Evolutionary conservation across 2,888 invertebrate genomes (phyloP), one percentile per base, ranked within the genome.

Genomic region (Zootermopsis nevadensis): DNA sequence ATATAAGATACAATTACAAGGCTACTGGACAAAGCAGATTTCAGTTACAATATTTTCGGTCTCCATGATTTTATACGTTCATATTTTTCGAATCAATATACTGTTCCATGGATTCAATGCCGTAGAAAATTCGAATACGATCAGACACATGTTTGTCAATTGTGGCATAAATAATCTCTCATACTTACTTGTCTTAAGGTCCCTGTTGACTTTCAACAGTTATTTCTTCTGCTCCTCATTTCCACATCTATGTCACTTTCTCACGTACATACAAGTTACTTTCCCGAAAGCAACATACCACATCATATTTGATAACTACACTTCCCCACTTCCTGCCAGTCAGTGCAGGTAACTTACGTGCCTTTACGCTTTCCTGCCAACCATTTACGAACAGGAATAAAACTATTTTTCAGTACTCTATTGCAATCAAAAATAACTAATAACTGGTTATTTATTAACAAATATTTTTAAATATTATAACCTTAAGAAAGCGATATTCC

Each of bases 301-400:
- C 22, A 33, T 69, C 69, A 33, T 33, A 30, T 10, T 33, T 69
- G 19, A 33, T 33, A 60, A 60, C 15, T 1, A 66, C 33, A 69
- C 69, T 33, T 69, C 31, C 69, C 33, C 69, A 69, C 69, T 3
- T 33, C 31, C 30, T 69, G 31, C 69, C 69, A 69, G 69, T 69
- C 69, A 69, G 69, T 30, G 69, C 31, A 69, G 33, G 33, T 31
- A 69, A 10, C 69, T 30, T 33, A 12, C 33, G 19, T 48, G 1
- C 19, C 15, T 3, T 10, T 38, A 42, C 2, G 15, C 19, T 48
- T 19, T 48, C 12, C 48, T 48, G 48, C 3, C 33, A 69, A 19
- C 69, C 22, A 2, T 27, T 66, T 12, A 30, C 0, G 30, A 69
- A 19, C 22, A 33, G 31, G 8, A 66, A n/a, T 66, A n/a, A n/a